A percentile compares a stretch with the other conserved stretches of the same genome.
Evolutionary conservation across 2,888 invertebrate species (phyloP).

Genomic region (Allolobophora icterica): DNA sequence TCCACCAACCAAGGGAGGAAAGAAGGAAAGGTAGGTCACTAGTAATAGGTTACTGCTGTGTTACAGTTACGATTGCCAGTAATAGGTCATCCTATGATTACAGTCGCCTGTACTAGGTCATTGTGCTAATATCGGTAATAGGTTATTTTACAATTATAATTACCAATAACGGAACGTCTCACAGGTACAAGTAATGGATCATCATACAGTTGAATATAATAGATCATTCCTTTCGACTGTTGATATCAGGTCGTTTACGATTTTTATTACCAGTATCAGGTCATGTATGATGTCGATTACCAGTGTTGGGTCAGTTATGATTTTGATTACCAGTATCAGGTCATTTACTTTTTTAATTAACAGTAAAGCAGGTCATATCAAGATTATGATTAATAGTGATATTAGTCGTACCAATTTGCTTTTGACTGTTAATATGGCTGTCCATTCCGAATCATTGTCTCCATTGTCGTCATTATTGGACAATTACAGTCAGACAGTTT

Average conservation of each 20-base stretch:
- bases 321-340: too few relatives aligned
- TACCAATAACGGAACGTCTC: not conserved
- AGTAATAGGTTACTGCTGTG: not conserved
- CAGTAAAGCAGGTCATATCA: not conserved
- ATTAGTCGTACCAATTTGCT: too few relatives aligned
- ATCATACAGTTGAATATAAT: not conserved
- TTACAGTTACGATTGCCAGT: not conserved
- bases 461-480: not conserved
- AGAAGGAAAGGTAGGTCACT: not conserved
- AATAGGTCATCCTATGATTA: not conserved
- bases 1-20: not conserved
- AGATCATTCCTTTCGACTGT: not conserved
- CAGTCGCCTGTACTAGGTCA: not conserved
- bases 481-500: not conserved
- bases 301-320: too few relatives aligned
- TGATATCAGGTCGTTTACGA: not conserved
- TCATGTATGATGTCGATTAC: too few relatives aligned
- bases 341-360: too few relatives aligned
- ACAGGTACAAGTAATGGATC: not conserved
- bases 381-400: not conserved
- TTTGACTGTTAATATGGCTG: too few relatives aligned
- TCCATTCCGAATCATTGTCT: not conserved
- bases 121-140: not conserved
- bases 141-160: not conserved
- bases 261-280: not conserved